Conservation (phyloP, 2,888 invertebrate genomes). For the Tetragonula carbonaria region DNA sequence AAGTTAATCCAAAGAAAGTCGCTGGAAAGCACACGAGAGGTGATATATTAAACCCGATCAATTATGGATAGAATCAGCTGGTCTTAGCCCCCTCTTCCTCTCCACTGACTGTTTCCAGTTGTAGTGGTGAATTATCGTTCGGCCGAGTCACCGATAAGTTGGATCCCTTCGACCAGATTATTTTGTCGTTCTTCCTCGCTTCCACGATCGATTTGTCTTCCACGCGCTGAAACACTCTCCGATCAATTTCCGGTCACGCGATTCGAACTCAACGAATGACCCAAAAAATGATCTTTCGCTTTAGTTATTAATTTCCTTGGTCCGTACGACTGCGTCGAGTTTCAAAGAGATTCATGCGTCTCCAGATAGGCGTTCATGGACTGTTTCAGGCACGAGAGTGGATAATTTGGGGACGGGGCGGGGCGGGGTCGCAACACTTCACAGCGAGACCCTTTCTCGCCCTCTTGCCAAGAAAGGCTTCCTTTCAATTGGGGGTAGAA, state of each 20-base stretch:
- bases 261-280: background rate
- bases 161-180: conserved; percentile 37
- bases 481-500: background rate
- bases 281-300: conserved; percentile 41
- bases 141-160: conserved; percentile 52
- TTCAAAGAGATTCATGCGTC: conserved; percentile 26
- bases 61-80: conserved; percentile 68
- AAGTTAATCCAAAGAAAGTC: conserved; percentile 8
- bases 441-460: background rate
- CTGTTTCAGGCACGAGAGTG: background rate
- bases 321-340: conserved; percentile 17
- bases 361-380: background rate
- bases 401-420: background rate
- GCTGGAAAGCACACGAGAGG: conserved; percentile 48
- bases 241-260: conserved; percentile 28
- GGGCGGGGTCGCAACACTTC: background rate
- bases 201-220: conserved; percentile 47
- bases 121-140: conserved; percentile 67
- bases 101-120: conserved; percentile 65
- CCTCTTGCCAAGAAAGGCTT: background rate
- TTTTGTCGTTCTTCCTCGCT: conserved; percentile 37
- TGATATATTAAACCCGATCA: conserved; percentile 67
- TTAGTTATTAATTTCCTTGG: conserved; percentile 33
- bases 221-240: conserved; percentile 18
- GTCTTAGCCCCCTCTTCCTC: conserved; percentile 7